A percentile compares a stretch with the other conserved stretches of the same genome.
phyloP scores from a whole-genome alignment of 2,797 vertebrate species.

The Cyclopterus lumpus region DNA sequence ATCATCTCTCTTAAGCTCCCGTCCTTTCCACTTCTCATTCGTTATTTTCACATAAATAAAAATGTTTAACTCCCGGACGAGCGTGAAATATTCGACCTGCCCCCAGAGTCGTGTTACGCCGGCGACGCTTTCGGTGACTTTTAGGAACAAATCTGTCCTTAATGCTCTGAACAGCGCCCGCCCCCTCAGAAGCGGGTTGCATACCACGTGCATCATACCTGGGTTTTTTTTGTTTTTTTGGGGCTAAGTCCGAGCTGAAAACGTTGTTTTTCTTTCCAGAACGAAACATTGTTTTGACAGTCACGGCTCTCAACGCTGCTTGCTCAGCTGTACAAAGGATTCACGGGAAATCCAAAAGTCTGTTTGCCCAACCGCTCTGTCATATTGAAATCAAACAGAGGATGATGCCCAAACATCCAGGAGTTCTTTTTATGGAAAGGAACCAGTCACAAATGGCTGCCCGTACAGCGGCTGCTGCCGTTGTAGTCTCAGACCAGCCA shows the following conservation, averaged over 20 bases:
- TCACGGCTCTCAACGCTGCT: slow-evolving; percentile 65
- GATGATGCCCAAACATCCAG: slow-evolving; percentile 56
- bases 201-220: slow-evolving; percentile 29
- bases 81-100: not conserved
- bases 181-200: slow-evolving; percentile 56
- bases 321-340: slow-evolving; percentile 74
- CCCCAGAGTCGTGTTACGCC: not conserved
- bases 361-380: slow-evolving; percentile 74
- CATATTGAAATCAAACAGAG: slow-evolving; percentile 76
- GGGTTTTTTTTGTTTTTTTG: not conserved
- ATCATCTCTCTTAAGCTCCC: not conserved
- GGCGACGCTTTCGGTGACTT: not conserved
- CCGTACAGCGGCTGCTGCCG: slow-evolving; percentile 49
- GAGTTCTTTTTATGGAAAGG: slow-evolving; percentile 72
- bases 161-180: slow-evolving; percentile 37
- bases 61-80: not conserved
- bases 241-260: slow-evolving; percentile 36
- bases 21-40: slow-evolving; percentile 1
- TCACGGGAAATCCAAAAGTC: slow-evolving; percentile 60
- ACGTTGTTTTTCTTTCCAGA: slow-evolving; percentile 10
- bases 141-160: slow-evolving; percentile 52
- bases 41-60: too few species aligned
- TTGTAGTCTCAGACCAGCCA: slow-evolving; percentile 55
- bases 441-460: slow-evolving; percentile 62
- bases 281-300: slow-evolving; percentile 69